Evolutionary conservation across 2,113 vertebrate species (phyloP), one percentile per base, ranked within the genome.

Genomic region (Lasiurus cinereus): DNA sequence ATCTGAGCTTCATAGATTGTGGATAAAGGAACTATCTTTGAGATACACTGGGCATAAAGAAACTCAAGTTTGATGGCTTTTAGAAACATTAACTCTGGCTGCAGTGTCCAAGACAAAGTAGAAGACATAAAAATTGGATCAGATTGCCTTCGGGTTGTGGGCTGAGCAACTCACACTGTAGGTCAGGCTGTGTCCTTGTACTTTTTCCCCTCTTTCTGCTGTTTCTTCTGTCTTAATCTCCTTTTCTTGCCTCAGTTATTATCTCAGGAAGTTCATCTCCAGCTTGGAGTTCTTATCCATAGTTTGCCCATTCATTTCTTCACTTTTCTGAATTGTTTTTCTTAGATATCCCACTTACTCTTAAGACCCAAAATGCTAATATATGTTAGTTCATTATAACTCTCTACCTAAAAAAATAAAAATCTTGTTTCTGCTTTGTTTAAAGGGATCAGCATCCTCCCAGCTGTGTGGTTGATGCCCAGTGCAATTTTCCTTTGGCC

Each of bases 41-140:
- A 36, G 33, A 67, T 1, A 3, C 13, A 0, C 29, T 0, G 7
- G 1, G 2, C 15, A 52, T 1, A 19, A 29, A 0, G 27, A 43
- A 0, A 2, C 6, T 50, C 8, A 3, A 85, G 3, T 8, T 6
- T 50, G 12, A 6, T 24, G 14, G 56, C 13, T n/a, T 67, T 54
- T 29, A 16, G 13, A 6, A 50, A 43, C 1, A 0, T 36, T 36
- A 22, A 24, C 9, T 56, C 22, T 9, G 0, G 22, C 36, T n/a
- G 3, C 31, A 21, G 39, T 46, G 13, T 5, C 6, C 2, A 50
- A 5, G 27, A 24, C 33, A 46, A 77, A 6, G 9, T 6, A 13
- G 3, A 27, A 29, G 4, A 15, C n/a, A 66, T 64, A 31, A 48
- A 83, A 46, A 66, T 15, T 24, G 18, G 18, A 83, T 18, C 27